Evolutionary conservation across 2,797 vertebrate genomes (phyloP).

Genomic region (Podargus strigoides): DNA sequence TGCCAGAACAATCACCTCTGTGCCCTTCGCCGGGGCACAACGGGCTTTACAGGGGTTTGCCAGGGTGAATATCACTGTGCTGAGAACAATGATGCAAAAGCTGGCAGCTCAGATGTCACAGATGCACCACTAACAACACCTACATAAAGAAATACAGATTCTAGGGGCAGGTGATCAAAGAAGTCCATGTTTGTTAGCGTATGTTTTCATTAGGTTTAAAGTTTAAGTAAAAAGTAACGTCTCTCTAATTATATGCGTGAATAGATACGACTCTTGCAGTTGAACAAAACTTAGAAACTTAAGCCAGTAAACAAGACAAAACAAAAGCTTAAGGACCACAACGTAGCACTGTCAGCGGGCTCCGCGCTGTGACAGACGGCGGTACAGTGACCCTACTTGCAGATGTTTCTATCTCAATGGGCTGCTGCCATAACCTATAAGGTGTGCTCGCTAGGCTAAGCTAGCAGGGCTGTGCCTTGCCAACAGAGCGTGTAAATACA

Average conservation of each 20-base stretch:
- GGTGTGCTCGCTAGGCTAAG: neutral
- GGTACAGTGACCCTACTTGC: neutral
- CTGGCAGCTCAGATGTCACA: neutral
- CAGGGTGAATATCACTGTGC: neutral
- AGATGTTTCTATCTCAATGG: neutral
- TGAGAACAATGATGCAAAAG: neutral
- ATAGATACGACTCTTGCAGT: neutral
- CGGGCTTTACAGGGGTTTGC: accelerated
- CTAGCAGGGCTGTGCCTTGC: neutral
- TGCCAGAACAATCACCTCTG: neutral
- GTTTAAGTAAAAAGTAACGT: neutral
- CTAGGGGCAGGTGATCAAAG: neutral
- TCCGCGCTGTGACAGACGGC: neutral
- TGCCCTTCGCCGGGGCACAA: neutral
- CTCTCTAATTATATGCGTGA: neutral
- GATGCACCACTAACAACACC: neutral
- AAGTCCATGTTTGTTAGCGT: neutral
- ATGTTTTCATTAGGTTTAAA: neutral
- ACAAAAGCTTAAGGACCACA: neutral
- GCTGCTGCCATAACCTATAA: neutral
- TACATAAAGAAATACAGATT: neutral
- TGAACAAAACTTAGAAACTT: neutral
- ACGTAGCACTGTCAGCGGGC: neutral
- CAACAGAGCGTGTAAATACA: neutral
- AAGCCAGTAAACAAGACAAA: neutral